Evolutionary conservation across 2,888 invertebrate genomes (phyloP).

Genomic region (Plebejus melissa): DNA sequence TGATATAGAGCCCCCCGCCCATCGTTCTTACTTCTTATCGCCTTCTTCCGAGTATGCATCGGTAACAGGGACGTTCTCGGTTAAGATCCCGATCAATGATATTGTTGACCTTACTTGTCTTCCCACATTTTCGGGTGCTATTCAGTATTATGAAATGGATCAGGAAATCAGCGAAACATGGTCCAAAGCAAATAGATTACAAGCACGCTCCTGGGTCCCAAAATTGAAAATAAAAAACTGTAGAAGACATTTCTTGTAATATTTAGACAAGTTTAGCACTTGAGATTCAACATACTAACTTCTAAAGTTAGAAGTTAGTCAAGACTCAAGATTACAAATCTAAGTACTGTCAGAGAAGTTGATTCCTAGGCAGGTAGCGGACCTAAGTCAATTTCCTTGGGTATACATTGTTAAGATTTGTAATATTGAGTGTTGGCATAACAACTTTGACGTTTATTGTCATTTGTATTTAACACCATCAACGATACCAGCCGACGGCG

Average conservation of each 20-base stretch:
- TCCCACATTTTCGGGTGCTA: neutral
- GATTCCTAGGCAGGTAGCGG: too few relatives aligned
- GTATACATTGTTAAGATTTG: too few relatives aligned
- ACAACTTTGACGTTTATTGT: conserved; percentile 35
- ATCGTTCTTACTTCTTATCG: conserved; percentile 45
- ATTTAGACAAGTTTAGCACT: neutral
- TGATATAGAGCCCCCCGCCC: conserved; percentile 67
- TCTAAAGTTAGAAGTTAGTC: too few relatives aligned
- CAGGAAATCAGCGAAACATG: neutral
- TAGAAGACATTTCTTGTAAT: neutral
- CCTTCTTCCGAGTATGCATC: conserved; percentile 23
- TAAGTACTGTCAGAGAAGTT: too few relatives aligned
- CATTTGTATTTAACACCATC: conserved; percentile 40
- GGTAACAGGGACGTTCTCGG: neutral
- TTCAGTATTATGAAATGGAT: neutral
- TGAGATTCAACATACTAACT: neutral
- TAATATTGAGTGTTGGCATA: too few relatives aligned
- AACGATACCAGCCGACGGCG: conserved; percentile 38
- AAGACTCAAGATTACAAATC: too few relatives aligned
- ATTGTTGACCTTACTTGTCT: neutral
- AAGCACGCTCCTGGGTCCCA: neutral
- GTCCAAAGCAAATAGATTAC: neutral
- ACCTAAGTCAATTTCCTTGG: too few relatives aligned
- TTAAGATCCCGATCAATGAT: neutral
- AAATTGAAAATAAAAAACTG: neutral